Evolutionary conservation across 2,797 vertebrate genomes (phyloP), one percentile per base, ranked within the genome.

Genomic region (Menidia menidia): DNA sequence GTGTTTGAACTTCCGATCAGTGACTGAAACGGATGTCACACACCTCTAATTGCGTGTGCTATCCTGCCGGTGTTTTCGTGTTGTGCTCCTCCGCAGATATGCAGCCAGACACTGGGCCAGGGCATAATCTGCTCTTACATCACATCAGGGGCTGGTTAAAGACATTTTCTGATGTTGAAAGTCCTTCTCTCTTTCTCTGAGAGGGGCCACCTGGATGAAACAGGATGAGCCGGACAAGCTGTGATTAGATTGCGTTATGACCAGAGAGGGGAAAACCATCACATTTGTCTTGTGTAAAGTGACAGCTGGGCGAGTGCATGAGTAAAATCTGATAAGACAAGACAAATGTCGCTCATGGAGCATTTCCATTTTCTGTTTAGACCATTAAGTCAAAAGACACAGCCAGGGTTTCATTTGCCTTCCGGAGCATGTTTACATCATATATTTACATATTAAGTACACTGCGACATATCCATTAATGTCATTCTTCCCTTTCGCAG

Each of bases 201-300:
- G 64, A 43, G 71, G 80, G 82, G 83, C 87, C 88, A 90, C 90
- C 88, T 87, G 87, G 88, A 82, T 72, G 71, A 80, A 72, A 61
- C 64, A 76, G 74, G 75, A 77, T 55, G 73, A 83, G 86, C 79
- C 47, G 75, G 63, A 60, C 48, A 58, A 67, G 71, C 69, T 76
- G 75, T 89, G 91, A 92, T 92, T 92, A 87, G 81, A 90, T 89
- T 89, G 82, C 73, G 67, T 68, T 64, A 84, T 75, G 80, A 77
- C 75, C 78, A 64, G 64, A 68, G 64, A 59, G 66, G 48, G 70
- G 73, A 76, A 78, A 87, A 85, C 78, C 82, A 71, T 71, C 53
- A 80, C 75, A 86, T 89, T 87, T 86, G 82, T 87, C 87, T 87
- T 83, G 52, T 33, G 57, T 51, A 65, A 83, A 87, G 81, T 79